Percentiles rank a stretch among this genome's conserved stretches.
Conservation (phyloP, 2,888 invertebrate species). For the Amphiduros pacificus region DNA sequence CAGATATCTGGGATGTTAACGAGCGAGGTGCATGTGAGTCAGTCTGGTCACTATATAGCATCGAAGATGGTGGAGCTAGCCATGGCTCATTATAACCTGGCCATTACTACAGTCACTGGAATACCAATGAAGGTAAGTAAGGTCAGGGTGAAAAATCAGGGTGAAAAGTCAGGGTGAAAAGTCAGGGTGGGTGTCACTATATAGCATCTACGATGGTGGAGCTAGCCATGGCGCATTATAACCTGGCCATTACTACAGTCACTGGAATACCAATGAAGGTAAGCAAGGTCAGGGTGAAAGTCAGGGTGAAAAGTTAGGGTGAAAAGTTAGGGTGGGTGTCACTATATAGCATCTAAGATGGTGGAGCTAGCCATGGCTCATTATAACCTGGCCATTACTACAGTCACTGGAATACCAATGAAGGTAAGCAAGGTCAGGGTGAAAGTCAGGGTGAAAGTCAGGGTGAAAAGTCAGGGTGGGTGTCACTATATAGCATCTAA, state of each 20-base stretch:
- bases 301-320: no score
- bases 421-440: no score
- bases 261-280: slow-evolving; percentile 97
- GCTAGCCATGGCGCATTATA: slow-evolving; percentile 72
- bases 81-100: slow-evolving; percentile 80
- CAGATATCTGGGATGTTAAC: slow-evolving; percentile 10
- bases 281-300: no score
- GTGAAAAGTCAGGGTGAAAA: no score
- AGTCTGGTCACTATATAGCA: slow-evolving; percentile 50
- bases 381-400: slow-evolving; percentile 90
- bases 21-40: slow-evolving; percentile 43
- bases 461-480: no score
- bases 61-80: slow-evolving; percentile 57
- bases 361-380: slow-evolving; percentile 66
- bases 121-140: slow-evolving; percentile 92
- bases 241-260: slow-evolving; percentile 92
- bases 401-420: slow-evolving; percentile 97
- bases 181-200: no score
- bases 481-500: slow-evolving; percentile 56
- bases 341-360: slow-evolving; percentile 55
- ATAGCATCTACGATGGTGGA: slow-evolving; percentile 56
- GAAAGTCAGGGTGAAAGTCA: no score
- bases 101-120: slow-evolving; percentile 92
- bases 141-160: no score
- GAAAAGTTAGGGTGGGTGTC: no score